Conservation (phyloP, 1,140 invertebrate genomes). For the Bombus turneri region DNA sequence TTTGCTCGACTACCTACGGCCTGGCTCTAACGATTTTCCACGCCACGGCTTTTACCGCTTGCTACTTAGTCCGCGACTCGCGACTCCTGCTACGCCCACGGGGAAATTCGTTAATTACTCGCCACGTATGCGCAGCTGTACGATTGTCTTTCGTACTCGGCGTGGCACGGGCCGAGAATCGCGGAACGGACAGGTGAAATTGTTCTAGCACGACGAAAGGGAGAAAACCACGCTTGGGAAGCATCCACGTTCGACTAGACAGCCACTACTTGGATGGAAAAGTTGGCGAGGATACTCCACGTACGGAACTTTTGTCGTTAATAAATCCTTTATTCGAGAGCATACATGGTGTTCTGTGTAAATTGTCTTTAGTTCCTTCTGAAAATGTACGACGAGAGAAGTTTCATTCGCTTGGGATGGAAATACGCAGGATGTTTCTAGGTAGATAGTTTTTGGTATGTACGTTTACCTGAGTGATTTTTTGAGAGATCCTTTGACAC, state of each 20-base stretch:
- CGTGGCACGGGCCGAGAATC: not conserved
- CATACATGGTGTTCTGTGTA: not conserved
- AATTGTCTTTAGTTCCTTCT: not conserved
- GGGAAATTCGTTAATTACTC: constrained; percentile 46
- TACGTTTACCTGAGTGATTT: constrained; percentile 76
- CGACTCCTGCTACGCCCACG: constrained; percentile 47
- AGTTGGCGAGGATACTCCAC: not conserved
- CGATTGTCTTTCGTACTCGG: constrained; percentile 3
- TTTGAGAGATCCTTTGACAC: constrained; percentile 76
- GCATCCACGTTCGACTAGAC: not conserved
- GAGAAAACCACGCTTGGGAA: not conserved
- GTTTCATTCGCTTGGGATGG: not conserved
- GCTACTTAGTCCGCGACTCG: constrained; percentile 20
- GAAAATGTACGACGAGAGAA: not conserved
- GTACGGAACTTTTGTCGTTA: not conserved
- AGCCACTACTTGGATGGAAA: not conserved
- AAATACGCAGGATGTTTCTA: no score
- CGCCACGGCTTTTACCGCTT: constrained; percentile 57
- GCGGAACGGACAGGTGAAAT: constrained; percentile 21
- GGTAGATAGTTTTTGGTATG: not conserved
- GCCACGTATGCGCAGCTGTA: constrained; percentile 26
- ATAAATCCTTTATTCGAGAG: constrained; percentile 4
- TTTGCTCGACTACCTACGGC: constrained; percentile 11
- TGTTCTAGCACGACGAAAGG: constrained; percentile 6
- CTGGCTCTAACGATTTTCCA: constrained; percentile 76